Conservation (phyloP, 2,113 vertebrate genomes). For the Xenopus borealis region DNA sequence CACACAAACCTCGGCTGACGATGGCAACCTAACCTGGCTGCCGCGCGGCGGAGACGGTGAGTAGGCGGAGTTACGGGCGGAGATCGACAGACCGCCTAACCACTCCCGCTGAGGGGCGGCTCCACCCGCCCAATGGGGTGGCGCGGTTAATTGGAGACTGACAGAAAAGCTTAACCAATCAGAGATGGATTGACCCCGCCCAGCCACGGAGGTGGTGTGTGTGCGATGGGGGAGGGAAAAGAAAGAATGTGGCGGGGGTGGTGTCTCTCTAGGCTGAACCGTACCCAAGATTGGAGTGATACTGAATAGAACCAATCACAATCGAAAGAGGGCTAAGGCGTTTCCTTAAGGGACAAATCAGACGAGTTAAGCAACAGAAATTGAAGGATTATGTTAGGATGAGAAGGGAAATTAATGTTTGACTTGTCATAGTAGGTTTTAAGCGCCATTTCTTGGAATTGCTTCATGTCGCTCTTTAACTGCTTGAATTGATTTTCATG, state of each 20-base stretch:
- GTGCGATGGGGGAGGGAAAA: background rate
- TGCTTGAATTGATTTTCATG: no score
- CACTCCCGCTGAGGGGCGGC: conserved; percentile 52
- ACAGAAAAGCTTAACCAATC: conserved; percentile 13
- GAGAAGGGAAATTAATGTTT: conserved; percentile 1
- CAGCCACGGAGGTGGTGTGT: conserved; percentile 6
- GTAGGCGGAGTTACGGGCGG: conserved; percentile 57
- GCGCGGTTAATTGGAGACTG: conserved; percentile 33
- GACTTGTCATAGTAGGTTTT: background rate
- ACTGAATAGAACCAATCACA: background rate
- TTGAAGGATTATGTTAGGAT: no score
- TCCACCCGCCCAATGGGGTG: conserved; percentile 51
- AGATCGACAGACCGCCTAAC: conserved; percentile 61
- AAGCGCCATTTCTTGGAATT: conserved; percentile 50
- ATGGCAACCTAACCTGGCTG: conserved; percentile 27
- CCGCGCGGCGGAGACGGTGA: conserved; percentile 52
- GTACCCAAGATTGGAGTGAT: conserved; percentile 3
- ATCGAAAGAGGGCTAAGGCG: conserved; percentile 44
- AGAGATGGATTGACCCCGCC: background rate
- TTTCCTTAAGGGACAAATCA: conserved; percentile 23
- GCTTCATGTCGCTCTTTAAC: no score
- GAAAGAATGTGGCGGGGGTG: conserved; percentile 4
- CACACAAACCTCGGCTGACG: conserved; percentile 18
- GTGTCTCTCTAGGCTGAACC: conserved; percentile 5
- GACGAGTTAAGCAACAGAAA: conserved; percentile 13